Evolutionary conservation across 2,888 invertebrate species (phyloP).

Genomic region (Fabriciana adippe): DNA sequence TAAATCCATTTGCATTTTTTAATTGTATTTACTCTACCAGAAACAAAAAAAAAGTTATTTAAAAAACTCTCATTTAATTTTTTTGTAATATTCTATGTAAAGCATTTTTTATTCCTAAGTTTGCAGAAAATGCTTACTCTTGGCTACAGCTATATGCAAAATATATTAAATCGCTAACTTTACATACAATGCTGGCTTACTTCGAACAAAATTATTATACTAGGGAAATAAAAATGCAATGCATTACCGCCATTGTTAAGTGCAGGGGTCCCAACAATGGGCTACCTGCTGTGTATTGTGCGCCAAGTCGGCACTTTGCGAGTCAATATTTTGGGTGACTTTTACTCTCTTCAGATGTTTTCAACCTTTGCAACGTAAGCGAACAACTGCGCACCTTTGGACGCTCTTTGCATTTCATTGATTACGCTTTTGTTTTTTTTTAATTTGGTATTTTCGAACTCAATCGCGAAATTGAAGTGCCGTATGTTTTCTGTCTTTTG

Average conservation of each 20-base stretch:
- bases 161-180: slow-evolving; percentile 13
- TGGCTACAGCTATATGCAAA: background rate
- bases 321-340: slow-evolving; percentile 81
- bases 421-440: slow-evolving; percentile 61
- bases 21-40: no score
- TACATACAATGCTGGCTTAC: slow-evolving; percentile 51
- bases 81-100: no score
- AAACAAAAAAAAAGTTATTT: no score
- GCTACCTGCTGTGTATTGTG: slow-evolving; percentile 78
- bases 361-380: slow-evolving; percentile 60
- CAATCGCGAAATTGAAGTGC: slow-evolving; percentile 54
- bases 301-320: slow-evolving; percentile 74
- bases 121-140: slow-evolving; percentile 4
- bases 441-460: slow-evolving; percentile 55
- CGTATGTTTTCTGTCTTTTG: slow-evolving; percentile 40
- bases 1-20: no score
- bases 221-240: slow-evolving; percentile 68
- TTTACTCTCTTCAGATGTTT: slow-evolving; percentile 49
- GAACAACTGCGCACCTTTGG: slow-evolving; percentile 69
- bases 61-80: no score
- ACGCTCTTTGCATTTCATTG: slow-evolving; percentile 55
- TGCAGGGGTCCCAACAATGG: slow-evolving; percentile 68
- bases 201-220: slow-evolving; percentile 60
- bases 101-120: background rate
- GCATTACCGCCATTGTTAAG: slow-evolving; percentile 69